Evolutionary conservation across 2,888 invertebrate genomes (phyloP), one percentile per base, ranked within the genome.

Genomic region (Ferrisia virgata): DNA sequence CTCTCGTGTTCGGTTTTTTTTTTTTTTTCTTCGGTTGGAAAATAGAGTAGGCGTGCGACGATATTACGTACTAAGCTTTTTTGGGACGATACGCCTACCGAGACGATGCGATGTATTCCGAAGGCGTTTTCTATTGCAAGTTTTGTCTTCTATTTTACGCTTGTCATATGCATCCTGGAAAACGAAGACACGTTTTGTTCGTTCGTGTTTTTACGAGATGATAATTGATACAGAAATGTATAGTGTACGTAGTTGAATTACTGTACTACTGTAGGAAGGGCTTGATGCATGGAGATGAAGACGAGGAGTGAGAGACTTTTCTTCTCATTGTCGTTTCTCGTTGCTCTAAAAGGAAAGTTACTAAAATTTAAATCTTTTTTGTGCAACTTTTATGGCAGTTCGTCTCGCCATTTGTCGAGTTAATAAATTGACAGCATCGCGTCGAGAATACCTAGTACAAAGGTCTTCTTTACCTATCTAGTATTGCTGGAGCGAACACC

Each of bases 291-390:
- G 40, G 11, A 2, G 11, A 40, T n/a, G 43, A 1, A n/a, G 43
- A n/a, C 2, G 47, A 3, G 18, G 47, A 47, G 9, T 47, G n/a
- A 39, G 6, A 11, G 39, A 39, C 39, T 39, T 39, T 39, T 39
- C 28, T 64, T 25, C 22, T 64, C 47, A 47, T 47, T 47, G 47
- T 47, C n/a, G 11, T 1, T 3, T 43, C 40, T 43, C 43, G 15
- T 43, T 6, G 2, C 58, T 64, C 25, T 25, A 28, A 64, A 25
- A 9, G 22, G 33, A 72, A 72, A 33, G 72, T 72, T 64, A 72
- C 31, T 72, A 33, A 72, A 72, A 72, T 72, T 72, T 72, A 33
- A 72, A 72, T 72, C 47, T 72, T 64, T 64, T 64, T 64, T 28
- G 28, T 9, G n/a, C 31, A 72, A 72, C 72, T 72, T 72, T 72